These are phyloP conservation scores for Iphiclides podalirius DNA, from an alignment of 2,888 invertebrate species.

Conservation along the genomic window DNA sequence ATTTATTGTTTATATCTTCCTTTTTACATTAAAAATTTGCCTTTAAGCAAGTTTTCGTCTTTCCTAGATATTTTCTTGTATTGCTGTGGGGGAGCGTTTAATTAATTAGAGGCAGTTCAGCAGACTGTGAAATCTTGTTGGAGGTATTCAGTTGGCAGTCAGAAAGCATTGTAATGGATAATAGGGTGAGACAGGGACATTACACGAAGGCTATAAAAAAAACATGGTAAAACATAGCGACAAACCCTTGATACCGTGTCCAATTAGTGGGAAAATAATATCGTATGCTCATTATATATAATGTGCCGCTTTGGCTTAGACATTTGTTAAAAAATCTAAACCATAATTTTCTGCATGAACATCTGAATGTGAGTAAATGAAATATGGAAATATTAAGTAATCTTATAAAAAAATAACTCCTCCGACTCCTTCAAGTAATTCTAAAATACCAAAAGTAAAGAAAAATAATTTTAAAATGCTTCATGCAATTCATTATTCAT, in stretches of 20 bases:
- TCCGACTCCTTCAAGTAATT: too few relatives aligned
- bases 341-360: too few relatives aligned
- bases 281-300: constrained; percentile 3
- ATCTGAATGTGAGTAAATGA: too few relatives aligned
- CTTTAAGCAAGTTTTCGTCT: constrained; percentile 10
- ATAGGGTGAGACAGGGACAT: constrained; percentile 56
- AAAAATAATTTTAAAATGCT: too few relatives aligned
- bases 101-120: constrained; percentile 31
- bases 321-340: too few relatives aligned
- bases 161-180: constrained; percentile 46
- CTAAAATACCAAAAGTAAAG: too few relatives aligned
- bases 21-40: background rate
- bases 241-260: constrained; percentile 13
- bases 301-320: too few relatives aligned
- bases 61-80: constrained; percentile 14
- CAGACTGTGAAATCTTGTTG: constrained; percentile 61
- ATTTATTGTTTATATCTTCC: background rate
- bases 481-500: too few relatives aligned
- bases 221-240: constrained; percentile 27
- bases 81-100: constrained; percentile 27
- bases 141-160: constrained; percentile 45
- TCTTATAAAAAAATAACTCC: too few relatives aligned
- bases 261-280: constrained; percentile 15
- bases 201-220: constrained; percentile 47
- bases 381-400: too few relatives aligned